A percentile compares a stretch with the other conserved stretches of the same genome.
Conservation (phyloP, 2,888 invertebrate genomes). For the Strigamia maritima region DNA sequence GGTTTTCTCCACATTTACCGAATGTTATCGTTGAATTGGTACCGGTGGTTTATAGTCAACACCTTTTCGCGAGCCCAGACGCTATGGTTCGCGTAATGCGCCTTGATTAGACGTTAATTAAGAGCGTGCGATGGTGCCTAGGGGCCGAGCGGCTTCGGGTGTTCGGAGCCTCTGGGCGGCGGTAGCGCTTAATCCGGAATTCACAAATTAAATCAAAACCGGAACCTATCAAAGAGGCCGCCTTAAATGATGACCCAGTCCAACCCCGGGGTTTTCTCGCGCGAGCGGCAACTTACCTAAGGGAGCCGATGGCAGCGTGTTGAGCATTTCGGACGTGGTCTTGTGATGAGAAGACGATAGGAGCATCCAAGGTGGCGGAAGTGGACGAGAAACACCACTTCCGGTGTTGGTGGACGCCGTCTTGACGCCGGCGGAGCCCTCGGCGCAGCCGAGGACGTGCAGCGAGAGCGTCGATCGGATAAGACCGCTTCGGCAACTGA, state of each 20-base stretch:
- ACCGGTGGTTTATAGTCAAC: not conserved
- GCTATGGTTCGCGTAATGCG: not conserved
- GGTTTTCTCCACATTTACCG: no score
- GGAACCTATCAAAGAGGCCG: conserved; percentile 46
- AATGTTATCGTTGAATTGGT: not conserved
- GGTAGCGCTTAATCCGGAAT: conserved; percentile 46
- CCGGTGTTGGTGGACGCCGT: conserved; percentile 4
- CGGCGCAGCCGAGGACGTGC: not conserved
- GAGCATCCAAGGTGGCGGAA: conserved; percentile 13
- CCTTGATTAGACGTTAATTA: conserved; percentile 41
- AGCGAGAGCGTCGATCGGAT: conserved; percentile 1
- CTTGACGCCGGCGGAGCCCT: not conserved
- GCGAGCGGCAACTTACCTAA: conserved; percentile 35
- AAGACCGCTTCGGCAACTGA: conserved; percentile 4
- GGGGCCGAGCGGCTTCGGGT: conserved; percentile 36
- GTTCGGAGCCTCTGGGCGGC: conserved; percentile 28
- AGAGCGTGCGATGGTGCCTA: conserved; percentile 42
- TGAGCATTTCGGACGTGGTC: not conserved
- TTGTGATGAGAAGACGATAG: conserved; percentile 16
- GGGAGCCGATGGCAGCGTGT: conserved; percentile 30
- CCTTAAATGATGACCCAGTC: conserved; percentile 45
- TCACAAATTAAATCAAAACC: conserved; percentile 46
- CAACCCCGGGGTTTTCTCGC: no score
- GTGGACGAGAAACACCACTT: not conserved
- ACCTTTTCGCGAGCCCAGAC: not conserved